Evolutionary conservation across 37 sponge, comb jelly and placozoan species (phyloP).

Genomic region (Amphimedon queenslandica): DNA sequence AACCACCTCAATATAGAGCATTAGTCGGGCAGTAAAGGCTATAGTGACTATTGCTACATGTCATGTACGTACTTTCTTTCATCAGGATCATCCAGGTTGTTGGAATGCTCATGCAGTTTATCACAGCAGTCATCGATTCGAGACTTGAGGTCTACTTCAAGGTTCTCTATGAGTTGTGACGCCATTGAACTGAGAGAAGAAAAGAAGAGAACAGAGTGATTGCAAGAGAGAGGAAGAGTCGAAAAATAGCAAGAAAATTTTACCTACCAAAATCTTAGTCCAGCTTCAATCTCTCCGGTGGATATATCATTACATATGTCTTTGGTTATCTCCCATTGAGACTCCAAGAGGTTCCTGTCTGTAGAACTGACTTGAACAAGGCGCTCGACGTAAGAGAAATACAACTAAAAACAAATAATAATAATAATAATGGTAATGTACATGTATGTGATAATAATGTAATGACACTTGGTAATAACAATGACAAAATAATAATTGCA

Average conservation of each 20-base stretch:
- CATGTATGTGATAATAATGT: neutral
- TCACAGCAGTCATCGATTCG: slow-evolving; percentile 49
- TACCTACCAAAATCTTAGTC: slow-evolving; percentile 79
- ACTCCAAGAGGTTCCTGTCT: slow-evolving; percentile 44
- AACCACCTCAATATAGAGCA: too few species aligned
- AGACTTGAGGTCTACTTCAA: slow-evolving; percentile 31
- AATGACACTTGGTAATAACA: too few species aligned
- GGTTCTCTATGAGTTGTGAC: slow-evolving; percentile 43
- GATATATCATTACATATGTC: slow-evolving; percentile 47
- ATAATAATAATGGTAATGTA: neutral
- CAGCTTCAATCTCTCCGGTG: slow-evolving; percentile 71
- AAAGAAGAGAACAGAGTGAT: neutral
- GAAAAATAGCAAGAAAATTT: neutral
- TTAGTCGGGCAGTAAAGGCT: too few species aligned
- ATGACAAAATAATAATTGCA: too few species aligned
- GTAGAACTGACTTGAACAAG: slow-evolving; percentile 42
- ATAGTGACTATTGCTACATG: slow-evolving; percentile 3
- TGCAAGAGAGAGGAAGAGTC: slow-evolving; percentile 14
- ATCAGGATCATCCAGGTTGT: neutral
- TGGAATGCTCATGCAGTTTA: slow-evolving; percentile 3
- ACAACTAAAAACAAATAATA: slow-evolving; percentile 32
- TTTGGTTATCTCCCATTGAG: slow-evolving; percentile 72
- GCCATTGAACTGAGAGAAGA: slow-evolving; percentile 56
- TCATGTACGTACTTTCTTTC: neutral
- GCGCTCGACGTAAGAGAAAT: slow-evolving; percentile 57